Base-by-base conservation (phyloP, 2,797 vertebrate genomes). In the Aeoliscus strigatus region DNA sequence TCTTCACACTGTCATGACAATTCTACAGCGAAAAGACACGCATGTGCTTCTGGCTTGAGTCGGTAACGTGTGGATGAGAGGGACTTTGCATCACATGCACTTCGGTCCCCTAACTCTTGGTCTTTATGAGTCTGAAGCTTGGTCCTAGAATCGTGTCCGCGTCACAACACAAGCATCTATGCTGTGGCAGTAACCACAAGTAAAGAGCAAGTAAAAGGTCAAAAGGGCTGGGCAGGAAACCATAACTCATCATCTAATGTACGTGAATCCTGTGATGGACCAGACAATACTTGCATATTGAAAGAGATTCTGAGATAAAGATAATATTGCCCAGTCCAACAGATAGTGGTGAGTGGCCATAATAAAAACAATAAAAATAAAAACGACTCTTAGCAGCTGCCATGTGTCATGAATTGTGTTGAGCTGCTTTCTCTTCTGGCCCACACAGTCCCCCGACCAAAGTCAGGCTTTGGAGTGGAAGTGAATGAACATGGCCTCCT, bases 391-490 rank as follows among this genome's bases (percentile, higher is more conserved):
- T 42, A 66, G 73, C 73, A 67, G 76, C 73, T 53, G 70, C 62
- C 66, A 44, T 31, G 36, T 29, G 41, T 60, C n/a, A 6, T 39
- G 47, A 55, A 14, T 61, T 34, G 60, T 52, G 42, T 35, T 4
- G 26, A 60, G 35, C 64, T 36, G 54, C 59, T n/a, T 40, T 51
- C 9, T 63, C 27, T 27, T 32, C 13, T 24, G 16, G 6, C 36
- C 66, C 62, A 51, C n/a, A n/a, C n/a, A n/a, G n/a, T n/a, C n/a
- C 38, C 33, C 10, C 27, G 64, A 67, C 42, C 62, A 40, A 54
- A 51, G 44, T 45, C 59, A 52, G 60, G 61, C 75, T 67, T 55
- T 4, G 49, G 73, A 77, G 71, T 66, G 69, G 68, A 75, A 79
- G 77, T 64, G 66, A 36, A 51, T 51, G 65, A 71, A 73, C 9